Base-by-base conservation (phyloP, 2,797 vertebrate genomes). In the Cercopithecus diana region DNA sequence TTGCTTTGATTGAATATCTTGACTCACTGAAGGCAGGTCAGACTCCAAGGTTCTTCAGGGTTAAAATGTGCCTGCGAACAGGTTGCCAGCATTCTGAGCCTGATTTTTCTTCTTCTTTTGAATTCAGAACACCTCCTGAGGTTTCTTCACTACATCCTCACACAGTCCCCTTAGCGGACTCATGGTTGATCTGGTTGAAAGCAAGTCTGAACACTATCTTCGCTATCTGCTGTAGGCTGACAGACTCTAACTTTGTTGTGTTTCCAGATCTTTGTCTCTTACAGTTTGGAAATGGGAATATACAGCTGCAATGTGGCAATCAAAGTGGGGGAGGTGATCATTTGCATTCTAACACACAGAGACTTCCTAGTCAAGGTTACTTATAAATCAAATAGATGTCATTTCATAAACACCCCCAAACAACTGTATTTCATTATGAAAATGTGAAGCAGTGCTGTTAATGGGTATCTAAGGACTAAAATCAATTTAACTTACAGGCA, bases 401-500 rank as follows among this genome's bases (percentile, higher is more conserved):
- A 95, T 97, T 98, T 98, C 93, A 95, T 95, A 98, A 98, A 98
- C 82, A 97, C 30, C 39, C 88, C 94, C 93, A 86, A 98, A 98
- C 98, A 98, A 98, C 98, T 98, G 98, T 98, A 98, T 96, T 98
- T 97, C 97, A 95, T 98, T 98, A 98, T 76, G 10, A 79, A 98
- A 98, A 98, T 98, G 98, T 96, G 95, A 98, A 98, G 85, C 48
- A 93, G 89, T 87, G 39, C 89, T 97, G 95, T 89, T 98, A 98
- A 98, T 98, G 95, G 96, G 90, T 97, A 94, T 98, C 98, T 98
- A 81, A 98, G 98, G 98, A 96, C 97, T 96, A 87, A 98, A 98
- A 98, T 98, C 97, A 97, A 97, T 99, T 98, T 98, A 98, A 98
- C 96, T 98, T 97, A 96, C 86, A 98, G 98, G 95, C 96, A 97